Percentiles rank a stretch among this genome's conserved stretches.
These are phyloP conservation scores for Drosophila diplacantha DNA, from an alignment of 2,888 invertebrate species.

Conservation along the genomic window DNA sequence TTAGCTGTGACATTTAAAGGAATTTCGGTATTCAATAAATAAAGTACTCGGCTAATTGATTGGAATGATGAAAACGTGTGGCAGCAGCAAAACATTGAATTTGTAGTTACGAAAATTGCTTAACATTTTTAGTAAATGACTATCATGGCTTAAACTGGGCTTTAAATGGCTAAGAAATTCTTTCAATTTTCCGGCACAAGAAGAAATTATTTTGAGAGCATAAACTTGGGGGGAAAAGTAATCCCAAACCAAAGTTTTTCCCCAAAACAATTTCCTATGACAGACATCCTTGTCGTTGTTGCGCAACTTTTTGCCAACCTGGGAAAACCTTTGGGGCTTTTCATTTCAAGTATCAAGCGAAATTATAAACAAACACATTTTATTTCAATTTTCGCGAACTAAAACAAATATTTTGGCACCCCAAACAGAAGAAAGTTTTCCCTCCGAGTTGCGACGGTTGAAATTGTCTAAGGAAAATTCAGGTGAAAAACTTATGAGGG, in stretches of 20 bases:
- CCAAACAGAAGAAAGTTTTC: conserved; percentile 45
- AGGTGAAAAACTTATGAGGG: conserved; percentile 39
- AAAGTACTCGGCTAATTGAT: conserved; percentile 22
- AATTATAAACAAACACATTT: conserved; percentile 41
- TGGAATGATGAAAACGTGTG: conserved; percentile 11
- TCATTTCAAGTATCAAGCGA: conserved; percentile 32
- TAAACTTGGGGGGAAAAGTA: conserved; percentile 22
- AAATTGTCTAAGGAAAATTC: conserved; percentile 44
- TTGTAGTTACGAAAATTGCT: background rate
- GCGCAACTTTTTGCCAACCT: conserved; percentile 24
- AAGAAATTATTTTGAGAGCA: conserved; percentile 8
- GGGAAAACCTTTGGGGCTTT: conserved; percentile 33
- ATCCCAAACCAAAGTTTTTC: conserved; percentile 16
- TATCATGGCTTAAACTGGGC: background rate
- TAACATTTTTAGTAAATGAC: background rate
- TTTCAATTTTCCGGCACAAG: background rate
- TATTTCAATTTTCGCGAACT: conserved; percentile 50
- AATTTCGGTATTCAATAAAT: conserved; percentile 23
- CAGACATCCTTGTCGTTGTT: background rate
- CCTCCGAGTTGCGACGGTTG: conserved; percentile 44
- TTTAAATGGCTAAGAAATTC: conserved; percentile 5
- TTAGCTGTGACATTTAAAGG: conserved; percentile 28
- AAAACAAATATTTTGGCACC: conserved; percentile 54
- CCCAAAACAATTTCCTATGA: conserved; percentile 23
- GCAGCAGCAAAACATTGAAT: background rate